These are phyloP conservation scores for Cryptus viduatorius DNA, from an alignment of 2,888 invertebrate species.

Conservation along the genomic window DNA sequence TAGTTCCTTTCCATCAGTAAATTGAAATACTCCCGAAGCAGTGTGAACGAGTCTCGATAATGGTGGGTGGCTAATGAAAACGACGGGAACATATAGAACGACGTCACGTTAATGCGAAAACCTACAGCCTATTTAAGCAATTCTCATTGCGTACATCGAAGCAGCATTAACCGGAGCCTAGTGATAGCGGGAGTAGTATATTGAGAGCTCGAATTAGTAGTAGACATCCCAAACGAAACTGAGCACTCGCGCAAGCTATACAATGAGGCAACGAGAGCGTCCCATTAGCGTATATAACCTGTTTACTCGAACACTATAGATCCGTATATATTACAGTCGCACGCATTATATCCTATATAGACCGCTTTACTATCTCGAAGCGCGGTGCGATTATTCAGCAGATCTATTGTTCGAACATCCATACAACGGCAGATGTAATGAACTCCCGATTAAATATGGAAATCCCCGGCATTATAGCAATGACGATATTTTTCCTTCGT, in stretches of 20 bases:
- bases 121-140: constrained; percentile 48
- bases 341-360: background rate
- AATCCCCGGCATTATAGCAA: too few relatives aligned
- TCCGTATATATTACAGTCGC: background rate
- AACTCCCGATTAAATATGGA: background rate
- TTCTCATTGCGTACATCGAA: constrained; percentile 37
- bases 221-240: constrained; percentile 23
- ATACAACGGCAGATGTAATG: background rate
- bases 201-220: constrained; percentile 8
- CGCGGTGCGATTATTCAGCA: background rate
- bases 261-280: constrained; percentile 42
- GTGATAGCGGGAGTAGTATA: constrained; percentile 6
- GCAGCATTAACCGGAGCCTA: constrained; percentile 43
- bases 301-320: constrained; percentile 21
- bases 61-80: constrained; percentile 35
- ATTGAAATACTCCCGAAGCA: background rate
- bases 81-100: background rate
- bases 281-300: constrained; percentile 51
- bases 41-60: constrained; percentile 14
- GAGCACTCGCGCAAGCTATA: constrained; percentile 45
- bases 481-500: too few relatives aligned
- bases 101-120: constrained; percentile 34
- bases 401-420: constrained; percentile 8
- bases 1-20: background rate
- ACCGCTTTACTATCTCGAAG: background rate